A percentile compares a stretch with the other conserved stretches of the same genome.
phyloP scores from a whole-genome alignment of 2,113 vertebrate species.

The Paedocypris sp. region DNA sequence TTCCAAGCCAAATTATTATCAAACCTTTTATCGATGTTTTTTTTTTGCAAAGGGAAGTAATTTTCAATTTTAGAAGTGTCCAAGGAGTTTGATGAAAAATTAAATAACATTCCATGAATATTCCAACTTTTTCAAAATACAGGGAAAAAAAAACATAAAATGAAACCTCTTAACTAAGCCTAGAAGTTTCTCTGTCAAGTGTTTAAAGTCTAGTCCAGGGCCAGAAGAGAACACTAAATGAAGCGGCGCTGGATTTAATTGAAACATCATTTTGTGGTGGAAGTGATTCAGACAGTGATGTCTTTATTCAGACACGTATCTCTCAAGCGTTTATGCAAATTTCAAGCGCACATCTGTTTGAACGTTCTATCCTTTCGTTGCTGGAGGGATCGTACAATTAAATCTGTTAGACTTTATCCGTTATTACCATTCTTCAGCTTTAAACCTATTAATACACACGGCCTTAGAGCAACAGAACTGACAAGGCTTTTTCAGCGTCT shows the following conservation, averaged over 20 bases:
- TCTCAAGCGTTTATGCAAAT: constrained; percentile 7
- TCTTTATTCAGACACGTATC: constrained; percentile 6
- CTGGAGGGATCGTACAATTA: constrained; percentile 18
- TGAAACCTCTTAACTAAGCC: background rate
- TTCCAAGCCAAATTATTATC: too few relatives aligned
- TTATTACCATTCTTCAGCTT: constrained; percentile 19
- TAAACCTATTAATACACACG: constrained; percentile 22
- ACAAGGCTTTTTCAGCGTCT: constrained; percentile 8
- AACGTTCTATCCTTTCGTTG: background rate
- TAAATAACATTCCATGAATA: too few relatives aligned
- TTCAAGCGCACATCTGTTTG: constrained; percentile 11
- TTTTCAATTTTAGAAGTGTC: too few relatives aligned
- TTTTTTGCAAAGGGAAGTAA: too few relatives aligned
- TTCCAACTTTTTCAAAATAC: too few relatives aligned
- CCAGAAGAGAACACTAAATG: background rate
- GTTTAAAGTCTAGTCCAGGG: background rate
- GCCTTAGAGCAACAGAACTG: constrained; percentile 11
- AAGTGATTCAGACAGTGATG: constrained; percentile 7
- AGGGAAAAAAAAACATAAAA: background rate
- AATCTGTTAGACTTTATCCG: background rate
- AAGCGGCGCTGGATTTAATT: constrained; percentile 1
- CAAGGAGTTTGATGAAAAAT: too few relatives aligned
- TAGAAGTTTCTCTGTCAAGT: background rate
- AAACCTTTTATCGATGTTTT: too few relatives aligned
- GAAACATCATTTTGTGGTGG: constrained; percentile 3